Conservation (phyloP, 2,113 vertebrate species). For the Solea senegalensis region DNA sequence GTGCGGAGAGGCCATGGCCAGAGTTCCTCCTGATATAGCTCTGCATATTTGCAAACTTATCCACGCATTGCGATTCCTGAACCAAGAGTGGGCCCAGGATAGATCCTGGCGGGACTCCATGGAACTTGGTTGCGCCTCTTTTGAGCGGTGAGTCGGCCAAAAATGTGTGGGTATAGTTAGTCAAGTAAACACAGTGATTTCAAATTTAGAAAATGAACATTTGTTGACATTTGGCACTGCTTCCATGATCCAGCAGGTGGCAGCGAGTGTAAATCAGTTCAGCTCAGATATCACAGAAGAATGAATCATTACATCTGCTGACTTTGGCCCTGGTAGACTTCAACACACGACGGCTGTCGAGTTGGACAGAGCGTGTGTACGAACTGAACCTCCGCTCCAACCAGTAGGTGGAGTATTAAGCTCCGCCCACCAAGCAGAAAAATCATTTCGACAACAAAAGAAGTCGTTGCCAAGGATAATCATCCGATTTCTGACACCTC, state of each 20-base stretch:
- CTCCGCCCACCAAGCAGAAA: no score
- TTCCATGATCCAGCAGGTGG: constrained; percentile 45
- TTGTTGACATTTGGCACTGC: constrained; percentile 21
- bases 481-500: no score
- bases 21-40: constrained; percentile 11
- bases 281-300: constrained; percentile 12
- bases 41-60: constrained; percentile 26
- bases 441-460: no score
- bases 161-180: not conserved
- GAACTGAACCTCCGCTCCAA: no score
- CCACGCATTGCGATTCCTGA: constrained; percentile 14
- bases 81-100: constrained; percentile 27
- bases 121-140: constrained; percentile 8
- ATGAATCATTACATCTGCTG: constrained; percentile 37
- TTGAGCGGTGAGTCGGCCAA: constrained; percentile 10
- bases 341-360: no score
- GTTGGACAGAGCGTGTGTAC: no score
- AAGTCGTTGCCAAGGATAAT: no score
- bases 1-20: not conserved
- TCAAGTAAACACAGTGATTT: constrained; percentile 28
- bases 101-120: constrained; percentile 37
- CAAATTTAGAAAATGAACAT: constrained; percentile 13
- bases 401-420: no score
- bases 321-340: not conserved
- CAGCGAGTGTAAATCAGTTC: constrained; percentile 26